Base-by-base conservation (phyloP, 2,797 vertebrate genomes). In the Oryzias dopingdopingensis region DNA sequence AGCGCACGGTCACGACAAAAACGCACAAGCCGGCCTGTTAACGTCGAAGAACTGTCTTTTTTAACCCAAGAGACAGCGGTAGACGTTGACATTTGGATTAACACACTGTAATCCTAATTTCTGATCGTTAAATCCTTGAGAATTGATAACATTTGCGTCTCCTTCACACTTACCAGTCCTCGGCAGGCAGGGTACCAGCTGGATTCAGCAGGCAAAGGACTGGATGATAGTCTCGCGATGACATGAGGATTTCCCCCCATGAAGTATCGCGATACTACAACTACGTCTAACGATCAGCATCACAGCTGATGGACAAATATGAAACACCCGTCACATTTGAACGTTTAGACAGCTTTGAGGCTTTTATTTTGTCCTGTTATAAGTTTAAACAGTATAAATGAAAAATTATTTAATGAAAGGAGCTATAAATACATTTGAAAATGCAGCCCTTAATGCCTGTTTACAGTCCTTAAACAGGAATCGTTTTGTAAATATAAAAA, bases 81-180 rank as follows among this genome's bases (percentile, higher is more conserved):
- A 60, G 43, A 16, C 49, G 42, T 44, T 32, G 5, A 52, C 15
- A 16, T 16, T 5, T 49, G 4, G 18, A 26, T 20, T 24, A 29
- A 42, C 0, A 7, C 23, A 43, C 52, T 13, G 16, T 52, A 14
- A 46, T 7, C 13, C 42, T 17, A 16, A 53, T 37, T 40, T 20
- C 24, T 22, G 55, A 41, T 15, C 22, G 52, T 5, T 50, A 40
- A 57, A 17, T 74, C 56, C 57, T 49, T 32, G 17, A 47, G 24
- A 52, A 63, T 80, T 82, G 70, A 65, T 58, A 53, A 46, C 61
- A 29, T 86, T 87, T 75, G 59, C 73, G 74, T 83, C 71, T 76
- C 86, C 75, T 76, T 82, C 72, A 70, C 76, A 91, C 91, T 92
- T 83, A 92, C 91, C 91, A 68, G 79, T 88, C 80, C 69, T 71